Base-by-base conservation (phyloP, 2,888 invertebrate genomes). In the Coecobrya sp. region DNA sequence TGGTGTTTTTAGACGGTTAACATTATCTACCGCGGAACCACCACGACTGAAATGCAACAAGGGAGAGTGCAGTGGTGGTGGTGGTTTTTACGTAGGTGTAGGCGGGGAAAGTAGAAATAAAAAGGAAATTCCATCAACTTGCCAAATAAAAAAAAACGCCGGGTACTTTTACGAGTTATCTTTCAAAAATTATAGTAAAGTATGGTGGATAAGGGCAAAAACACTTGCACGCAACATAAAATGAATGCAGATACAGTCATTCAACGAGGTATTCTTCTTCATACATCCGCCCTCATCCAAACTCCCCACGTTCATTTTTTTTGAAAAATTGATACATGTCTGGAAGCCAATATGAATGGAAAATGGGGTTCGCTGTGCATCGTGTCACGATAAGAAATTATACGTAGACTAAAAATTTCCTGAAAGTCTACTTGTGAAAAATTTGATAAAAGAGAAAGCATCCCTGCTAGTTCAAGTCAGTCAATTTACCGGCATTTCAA, bases 301-400 rank as follows among this genome's bases (percentile, higher is more conserved):
- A 19, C 16, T 36, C 27, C 42, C 42, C 36, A 16, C 42, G 36
- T 73, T 73, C 25, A 8, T 0, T 89, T 89, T 89, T 89, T 89
- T 89, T 89, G 89, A 89, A 89, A 89, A 84, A 89, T 89, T 84
- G 85, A 85, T 45, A 85, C 73, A 84, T 89, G 89, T 89, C 89
- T 81, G 36, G 22, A 19, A 79, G 11, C 30, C 42, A 27, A 49
- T 42, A 7, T 22, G 82, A 88, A 62, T 88, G 49, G 70, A 86
- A 30, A 27, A 68, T 52, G 70, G 19, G 52, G 62, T n/a, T n/a
- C n/a, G n/a, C n/a, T n/a, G n/a, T 79, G 81, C 52, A 25, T 7
- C 22, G 1, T 62, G 22, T 19, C 62, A 62, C 3, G 36, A 36
- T 7, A 36, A 2, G 7, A 36, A 36, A 2, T 36, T 36, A 2